Percentiles rank a stretch among this genome's conserved stretches.
Evolutionary conservation across 2,888 invertebrate genomes (phyloP).

Genomic region (Ptychoptera contaminata): DNA sequence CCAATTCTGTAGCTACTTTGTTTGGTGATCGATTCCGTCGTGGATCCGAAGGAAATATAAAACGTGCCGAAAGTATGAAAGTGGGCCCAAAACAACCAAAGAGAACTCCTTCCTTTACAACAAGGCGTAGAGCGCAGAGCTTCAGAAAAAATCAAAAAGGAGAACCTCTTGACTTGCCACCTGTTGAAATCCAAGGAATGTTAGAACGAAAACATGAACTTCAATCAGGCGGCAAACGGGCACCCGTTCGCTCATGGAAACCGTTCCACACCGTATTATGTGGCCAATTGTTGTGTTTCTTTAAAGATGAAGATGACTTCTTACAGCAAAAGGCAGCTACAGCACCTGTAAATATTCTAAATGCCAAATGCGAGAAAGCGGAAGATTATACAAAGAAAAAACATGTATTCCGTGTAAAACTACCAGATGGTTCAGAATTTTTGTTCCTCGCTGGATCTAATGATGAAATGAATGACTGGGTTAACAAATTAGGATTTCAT

Average conservation of each 20-base stretch:
- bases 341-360: constrained; percentile 63
- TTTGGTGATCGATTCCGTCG: constrained; percentile 50
- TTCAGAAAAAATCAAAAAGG: constrained; percentile 58
- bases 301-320: constrained; percentile 88
- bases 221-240: constrained; percentile 84
- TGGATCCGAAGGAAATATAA: constrained; percentile 41
- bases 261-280: constrained; percentile 87
- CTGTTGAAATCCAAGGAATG: constrained; percentile 79
- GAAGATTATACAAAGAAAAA: constrained; percentile 92
- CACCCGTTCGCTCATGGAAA: constrained; percentile 93
- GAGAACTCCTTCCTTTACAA: constrained; percentile 89
- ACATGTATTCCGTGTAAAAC: constrained; percentile 73
- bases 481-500: constrained; percentile 84
- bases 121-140: constrained; percentile 74
- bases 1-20: constrained; percentile 41
- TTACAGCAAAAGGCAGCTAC: constrained; percentile 74
- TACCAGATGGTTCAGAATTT: constrained; percentile 87
- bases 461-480: constrained; percentile 74
- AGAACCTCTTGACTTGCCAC: constrained; percentile 51
- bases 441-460: constrained; percentile 64
- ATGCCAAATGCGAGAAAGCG: constrained; percentile 71
- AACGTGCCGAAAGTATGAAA: constrained; percentile 83
- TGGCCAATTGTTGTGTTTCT: constrained; percentile 94
- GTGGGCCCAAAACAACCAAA: constrained; percentile 68
- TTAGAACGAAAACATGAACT: constrained; percentile 91